phyloP scores from a whole-genome alignment of 2,797 vertebrate species.

The Triplophysa yarkandensis region DNA sequence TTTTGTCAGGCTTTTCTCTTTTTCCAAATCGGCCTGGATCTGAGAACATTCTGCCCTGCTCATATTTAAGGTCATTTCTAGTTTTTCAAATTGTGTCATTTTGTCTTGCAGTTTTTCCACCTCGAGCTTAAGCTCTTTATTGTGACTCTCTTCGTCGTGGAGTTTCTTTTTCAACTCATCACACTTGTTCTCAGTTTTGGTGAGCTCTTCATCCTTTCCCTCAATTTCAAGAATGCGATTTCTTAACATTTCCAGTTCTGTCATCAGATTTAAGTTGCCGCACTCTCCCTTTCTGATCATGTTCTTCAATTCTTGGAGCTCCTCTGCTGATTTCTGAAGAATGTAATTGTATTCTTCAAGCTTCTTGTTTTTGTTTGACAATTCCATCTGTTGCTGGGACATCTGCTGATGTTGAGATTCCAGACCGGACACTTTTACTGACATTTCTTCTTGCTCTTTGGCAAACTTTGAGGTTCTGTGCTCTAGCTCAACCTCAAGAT shows the following conservation, averaged over 20 bases:
- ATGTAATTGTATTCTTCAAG: conserved; percentile 86
- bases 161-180: conserved; percentile 88
- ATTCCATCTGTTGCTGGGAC: conserved; percentile 81
- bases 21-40: conserved; percentile 84
- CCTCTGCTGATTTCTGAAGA: conserved; percentile 89
- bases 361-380: conserved; percentile 87
- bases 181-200: conserved; percentile 89
- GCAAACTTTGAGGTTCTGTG: conserved; percentile 82
- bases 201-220: conserved; percentile 96
- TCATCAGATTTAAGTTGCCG: conserved; percentile 90
- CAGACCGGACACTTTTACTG: conserved; percentile 81
- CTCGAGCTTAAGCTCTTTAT: conserved; percentile 86
- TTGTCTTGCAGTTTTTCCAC: conserved; percentile 92
- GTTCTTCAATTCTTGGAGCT: conserved; percentile 87
- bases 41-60: conserved; percentile 88
- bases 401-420: conserved; percentile 87
- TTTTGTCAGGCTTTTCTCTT: conserved; percentile 87
- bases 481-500: conserved; percentile 87
- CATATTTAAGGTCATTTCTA: conserved; percentile 85
- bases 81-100: conserved; percentile 90
- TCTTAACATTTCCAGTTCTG: conserved; percentile 90
- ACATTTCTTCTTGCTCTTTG: conserved; percentile 94
- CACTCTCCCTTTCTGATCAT: conserved; percentile 91
- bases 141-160: conserved; percentile 86
- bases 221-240: conserved; percentile 95